Base-by-base conservation (phyloP, 23 tunicate species). In the Oikopleura dioica region DNA sequence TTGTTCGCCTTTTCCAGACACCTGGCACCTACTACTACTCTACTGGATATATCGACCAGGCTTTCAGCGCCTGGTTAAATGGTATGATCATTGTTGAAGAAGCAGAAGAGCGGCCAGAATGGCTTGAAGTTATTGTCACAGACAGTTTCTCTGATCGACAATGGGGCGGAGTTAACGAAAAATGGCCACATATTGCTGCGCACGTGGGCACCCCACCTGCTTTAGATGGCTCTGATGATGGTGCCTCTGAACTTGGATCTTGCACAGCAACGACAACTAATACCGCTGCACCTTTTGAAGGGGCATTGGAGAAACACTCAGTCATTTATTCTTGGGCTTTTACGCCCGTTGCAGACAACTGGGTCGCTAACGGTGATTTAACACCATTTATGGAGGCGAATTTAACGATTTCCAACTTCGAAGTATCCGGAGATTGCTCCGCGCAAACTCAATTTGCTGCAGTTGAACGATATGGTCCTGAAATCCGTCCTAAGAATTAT, bases 121-220 rank as follows among this genome's bases (percentile, higher is more conserved):
- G 26, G 33, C 29, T 63, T 31, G 33, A 24, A 21, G 2, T 63
- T 24, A 2, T 63, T 2, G 30, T 63, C 33, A 28, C 72, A 4
- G 72, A 63, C 33, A 12, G 30, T 2, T 63, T 63, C 26, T 63
- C 72, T 21, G 72, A 63, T 28, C 72, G 72, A 2, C 72, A 63
- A 63, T 63, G 72, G 72, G 72, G 72, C 33, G 72, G 26, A 63
- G 72, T 63, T 16, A 63, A 63, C 26, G 72, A 63, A 63, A 63
- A 12, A 12, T 63, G 72, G 72, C 30, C 16, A 28, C 72, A 63
- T 31, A 28, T 2, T 12, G 72, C 72, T 28, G 72, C 16, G 4
- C 72, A 63, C 72, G 72, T 63, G 33, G 33, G 33, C 16, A 21
- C 72, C 2, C 9, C 16, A 44, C 30, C 30, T 4, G 72, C 16